phyloP scores from a whole-genome alignment of 2,797 vertebrate genomes.

The Poeciliopsis presidionis region DNA sequence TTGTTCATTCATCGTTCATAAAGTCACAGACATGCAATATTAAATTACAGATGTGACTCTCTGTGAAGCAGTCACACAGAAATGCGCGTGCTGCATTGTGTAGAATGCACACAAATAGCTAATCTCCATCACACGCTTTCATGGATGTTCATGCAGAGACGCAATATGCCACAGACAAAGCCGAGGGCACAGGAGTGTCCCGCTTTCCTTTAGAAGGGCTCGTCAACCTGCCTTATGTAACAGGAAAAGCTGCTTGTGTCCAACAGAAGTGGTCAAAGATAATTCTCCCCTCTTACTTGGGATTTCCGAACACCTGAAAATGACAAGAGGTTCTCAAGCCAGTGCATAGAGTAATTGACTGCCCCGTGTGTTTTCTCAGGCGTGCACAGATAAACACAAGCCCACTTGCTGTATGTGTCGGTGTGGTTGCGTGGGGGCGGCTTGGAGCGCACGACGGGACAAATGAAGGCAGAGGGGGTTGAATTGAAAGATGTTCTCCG shows the following conservation, averaged over 20 bases:
- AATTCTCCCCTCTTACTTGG: constrained; percentile 52
- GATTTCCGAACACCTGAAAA: constrained; percentile 56
- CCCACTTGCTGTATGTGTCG: constrained; percentile 5
- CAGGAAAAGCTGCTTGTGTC: constrained; percentile 70
- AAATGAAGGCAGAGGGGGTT: constrained; percentile 35
- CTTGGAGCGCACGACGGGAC: constrained; percentile 28
- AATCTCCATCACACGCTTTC: constrained; percentile 19
- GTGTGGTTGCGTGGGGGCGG: constrained; percentile 14
- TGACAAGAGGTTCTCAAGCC: constrained; percentile 22
- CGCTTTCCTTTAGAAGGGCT: constrained; percentile 43
- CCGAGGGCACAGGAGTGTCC: constrained; percentile 22
- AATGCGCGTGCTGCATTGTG: not conserved
- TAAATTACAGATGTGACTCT: constrained; percentile 21
- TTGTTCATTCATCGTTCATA: constrained; percentile 22
- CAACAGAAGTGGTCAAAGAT: constrained; percentile 49
- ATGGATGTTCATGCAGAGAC: constrained; percentile 24
- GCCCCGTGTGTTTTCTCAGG: constrained; percentile 18
- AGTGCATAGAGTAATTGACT: constrained; percentile 11
- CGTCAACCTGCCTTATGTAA: constrained; percentile 71
- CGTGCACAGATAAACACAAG: constrained; percentile 18
- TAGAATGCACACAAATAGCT: constrained; percentile 25
- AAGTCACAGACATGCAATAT: constrained; percentile 31
- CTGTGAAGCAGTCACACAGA: constrained; percentile 19
- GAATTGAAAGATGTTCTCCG: constrained; percentile 15
- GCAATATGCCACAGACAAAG: constrained; percentile 24